Conservation (phyloP, 2,797 vertebrate species). For the Microctenopoma lineatum region DNA sequence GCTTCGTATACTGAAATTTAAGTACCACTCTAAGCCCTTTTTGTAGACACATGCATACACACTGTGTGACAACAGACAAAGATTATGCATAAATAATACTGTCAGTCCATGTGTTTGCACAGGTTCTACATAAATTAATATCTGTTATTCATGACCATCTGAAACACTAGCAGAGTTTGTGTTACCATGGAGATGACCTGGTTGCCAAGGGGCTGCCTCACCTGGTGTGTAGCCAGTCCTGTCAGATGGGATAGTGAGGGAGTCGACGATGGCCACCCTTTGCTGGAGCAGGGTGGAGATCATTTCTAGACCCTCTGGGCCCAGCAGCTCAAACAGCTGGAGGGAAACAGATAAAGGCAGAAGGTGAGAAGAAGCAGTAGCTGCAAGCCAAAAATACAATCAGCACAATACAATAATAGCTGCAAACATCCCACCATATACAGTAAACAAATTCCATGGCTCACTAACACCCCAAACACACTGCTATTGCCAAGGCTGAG, state of each 20-base stretch:
- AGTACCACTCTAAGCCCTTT: too few species aligned
- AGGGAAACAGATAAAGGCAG: conserved; percentile 6
- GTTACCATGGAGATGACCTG: conserved; percentile 46
- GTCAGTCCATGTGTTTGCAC: neutral
- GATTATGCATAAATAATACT: neutral
- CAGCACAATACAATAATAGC: neutral
- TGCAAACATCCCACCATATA: conserved; percentile 11
- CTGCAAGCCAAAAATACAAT: conserved; percentile 18
- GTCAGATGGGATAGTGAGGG: conserved; percentile 82
- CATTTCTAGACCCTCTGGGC: conserved; percentile 94
- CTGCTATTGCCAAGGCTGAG: conserved; percentile 61
- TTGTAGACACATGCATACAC: neutral
- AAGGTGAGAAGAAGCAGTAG: conserved; percentile 21
- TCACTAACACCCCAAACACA: conserved; percentile 33
- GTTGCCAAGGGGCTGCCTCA: conserved; percentile 69
- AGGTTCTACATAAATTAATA: neutral
- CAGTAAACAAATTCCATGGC: conserved; percentile 52
- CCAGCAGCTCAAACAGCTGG: conserved; percentile 94
- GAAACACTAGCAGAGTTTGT: neutral
- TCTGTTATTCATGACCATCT: conserved; percentile 14
- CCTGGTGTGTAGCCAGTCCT: conserved; percentile 84
- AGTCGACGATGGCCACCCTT: conserved; percentile 88
- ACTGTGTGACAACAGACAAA: too few species aligned
- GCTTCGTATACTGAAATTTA: neutral
- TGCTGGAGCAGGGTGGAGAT: conserved; percentile 93